Evolutionary conservation across 1,140 invertebrate genomes (phyloP).

Genomic region (Pristionchus pacificus): DNA sequence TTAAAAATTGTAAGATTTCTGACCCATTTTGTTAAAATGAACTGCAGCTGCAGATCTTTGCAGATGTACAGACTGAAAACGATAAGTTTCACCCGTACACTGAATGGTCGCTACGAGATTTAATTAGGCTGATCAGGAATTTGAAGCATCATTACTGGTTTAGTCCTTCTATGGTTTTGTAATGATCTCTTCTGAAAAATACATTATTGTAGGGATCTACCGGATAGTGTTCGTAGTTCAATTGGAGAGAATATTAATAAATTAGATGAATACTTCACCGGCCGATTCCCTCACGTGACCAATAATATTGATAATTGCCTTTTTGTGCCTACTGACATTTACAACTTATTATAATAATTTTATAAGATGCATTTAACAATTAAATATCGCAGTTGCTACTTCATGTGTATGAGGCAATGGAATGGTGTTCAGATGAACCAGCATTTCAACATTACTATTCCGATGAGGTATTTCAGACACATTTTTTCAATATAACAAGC

Average conservation of each 20-base stretch:
- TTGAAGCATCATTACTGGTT: slow-evolving; percentile 67
- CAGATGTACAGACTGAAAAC: too few species aligned
- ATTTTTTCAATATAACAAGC: too few species aligned
- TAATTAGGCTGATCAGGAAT: slow-evolving; percentile 87
- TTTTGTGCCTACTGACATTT: too few species aligned
- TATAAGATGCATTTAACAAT: too few species aligned
- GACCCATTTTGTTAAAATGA: too few species aligned
- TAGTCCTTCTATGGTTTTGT: too few species aligned
- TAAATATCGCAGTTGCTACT: slow-evolving; percentile 51
- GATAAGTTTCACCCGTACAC: slow-evolving; percentile 84
- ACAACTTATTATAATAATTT: too few species aligned
- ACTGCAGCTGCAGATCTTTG: slow-evolving; percentile 68
- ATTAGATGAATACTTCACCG: slow-evolving; percentile 85
- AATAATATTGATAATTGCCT: not conserved
- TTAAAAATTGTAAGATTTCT: too few species aligned
- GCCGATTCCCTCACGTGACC: slow-evolving; percentile 70
- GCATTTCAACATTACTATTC: slow-evolving; percentile 25
- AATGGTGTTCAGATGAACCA: slow-evolving; percentile 40
- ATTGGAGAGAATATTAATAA: slow-evolving; percentile 81
- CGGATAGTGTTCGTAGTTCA: slow-evolving; percentile 72
- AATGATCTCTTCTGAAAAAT: too few species aligned
- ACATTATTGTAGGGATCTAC: slow-evolving; percentile 81
- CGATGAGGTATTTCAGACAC: too few species aligned
- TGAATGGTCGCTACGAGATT: slow-evolving; percentile 74
- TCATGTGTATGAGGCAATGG: slow-evolving; percentile 46